Base-by-base conservation (phyloP, 1,140 invertebrate species). In the Camponotus floridanus region DNA sequence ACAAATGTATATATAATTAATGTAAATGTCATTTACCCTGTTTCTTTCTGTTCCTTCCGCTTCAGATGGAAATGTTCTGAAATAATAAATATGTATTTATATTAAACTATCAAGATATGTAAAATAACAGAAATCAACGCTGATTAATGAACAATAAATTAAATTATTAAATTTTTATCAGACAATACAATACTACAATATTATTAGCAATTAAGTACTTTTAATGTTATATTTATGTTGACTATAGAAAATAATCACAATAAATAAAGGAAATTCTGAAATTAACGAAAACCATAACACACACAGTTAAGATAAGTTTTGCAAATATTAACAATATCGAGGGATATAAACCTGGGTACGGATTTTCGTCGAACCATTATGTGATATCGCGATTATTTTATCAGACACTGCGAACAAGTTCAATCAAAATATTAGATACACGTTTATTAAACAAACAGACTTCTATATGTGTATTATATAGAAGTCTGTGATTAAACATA, bases 341-440 rank as follows among this genome's bases (percentile, higher is more conserved):
- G 5, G 26, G 13, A 61, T 21, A 89, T 76, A 86, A 70, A 89
- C 88, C 87, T 89, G 0, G 74, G 21, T 1, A 0, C 0, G 0
- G 8, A 0, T 65, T 89, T 89, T 31, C 70, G 74, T 4, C 87
- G 76, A 2, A 89, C 87, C 88, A 89, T 89, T 48, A 36, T 70
- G 0, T 7, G 55, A 11, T 42, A 0, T 33, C 0, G 5, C 2
- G 13, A 57, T 11, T 55, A 7, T 36, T 15, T 0, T 36, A 70
- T 36, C 45, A 51, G 0, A 7, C 4, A 33, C 0, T 64, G 9
- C 11, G 0, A 15, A 55, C 0, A 0, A 26, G 26, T 26, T 26
- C 26, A 26, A 1, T 26, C 26, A 26, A 26, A 26, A 26, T 26
- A 26, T 26, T 26, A 26, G 26, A 26, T 26, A 26, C 1, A 26